Evolutionary conservation across 2,113 vertebrate genomes (phyloP).

Genomic region (Progne subis): DNA sequence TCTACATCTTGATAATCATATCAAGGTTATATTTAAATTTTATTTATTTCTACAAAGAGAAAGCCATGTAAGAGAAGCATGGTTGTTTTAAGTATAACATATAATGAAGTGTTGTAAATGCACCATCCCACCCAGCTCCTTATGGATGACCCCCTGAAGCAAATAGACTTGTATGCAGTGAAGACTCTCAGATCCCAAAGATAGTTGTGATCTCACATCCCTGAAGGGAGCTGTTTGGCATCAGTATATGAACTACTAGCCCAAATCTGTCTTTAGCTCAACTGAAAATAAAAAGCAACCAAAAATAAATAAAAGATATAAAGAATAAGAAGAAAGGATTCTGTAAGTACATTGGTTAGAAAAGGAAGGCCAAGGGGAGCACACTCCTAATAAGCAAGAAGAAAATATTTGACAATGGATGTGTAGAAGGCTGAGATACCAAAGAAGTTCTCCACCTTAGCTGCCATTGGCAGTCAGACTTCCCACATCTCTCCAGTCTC

Average conservation of each 20-base stretch:
- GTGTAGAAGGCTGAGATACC: not conserved
- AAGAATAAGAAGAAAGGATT: not conserved
- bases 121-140: not conserved
- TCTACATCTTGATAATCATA: not conserved
- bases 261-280: not conserved
- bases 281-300: not conserved
- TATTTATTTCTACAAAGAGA: not conserved
- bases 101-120: not conserved
- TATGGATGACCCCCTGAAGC: not conserved
- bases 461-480: not conserved
- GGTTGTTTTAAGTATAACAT: not conserved
- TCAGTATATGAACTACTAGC: not conserved
- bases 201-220: not conserved
- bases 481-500: not conserved
- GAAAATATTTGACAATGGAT: accelerated
- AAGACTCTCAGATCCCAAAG: not conserved
- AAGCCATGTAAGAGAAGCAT: not conserved
- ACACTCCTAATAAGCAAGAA: not conserved
- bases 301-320: not conserved
- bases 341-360: not conserved
- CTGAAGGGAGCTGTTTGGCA: not conserved
- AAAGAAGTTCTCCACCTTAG: not conserved
- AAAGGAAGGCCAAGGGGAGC: not conserved
- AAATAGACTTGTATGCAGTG: not conserved
- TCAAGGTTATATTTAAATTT: not conserved